phyloP scores from a whole-genome alignment of 2,797 vertebrate genomes.

The Taeniopygia guttata region DNA sequence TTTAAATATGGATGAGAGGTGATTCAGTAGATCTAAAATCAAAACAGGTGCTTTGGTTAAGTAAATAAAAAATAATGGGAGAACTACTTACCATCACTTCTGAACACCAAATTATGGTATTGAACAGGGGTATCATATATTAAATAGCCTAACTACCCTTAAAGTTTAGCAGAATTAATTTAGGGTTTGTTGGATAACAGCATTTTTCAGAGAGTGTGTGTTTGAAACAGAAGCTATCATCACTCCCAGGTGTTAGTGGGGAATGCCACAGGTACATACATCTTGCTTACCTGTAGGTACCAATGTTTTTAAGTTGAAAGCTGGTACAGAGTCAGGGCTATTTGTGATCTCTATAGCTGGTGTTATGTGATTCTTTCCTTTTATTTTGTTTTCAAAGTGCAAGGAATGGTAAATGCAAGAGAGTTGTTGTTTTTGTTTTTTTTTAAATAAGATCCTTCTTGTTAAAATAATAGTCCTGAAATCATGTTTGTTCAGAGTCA shows the following conservation, averaged over 20 bases:
- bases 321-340: not conserved
- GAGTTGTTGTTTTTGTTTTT: too few species aligned
- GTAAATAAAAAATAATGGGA: not conserved
- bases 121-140: not conserved
- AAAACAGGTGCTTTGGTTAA: not conserved
- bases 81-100: not conserved
- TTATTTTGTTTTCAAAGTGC: not conserved
- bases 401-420: not conserved
- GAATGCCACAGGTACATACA: not conserved
- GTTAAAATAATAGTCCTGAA: not conserved
- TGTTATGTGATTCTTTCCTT: not conserved
- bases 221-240: not conserved
- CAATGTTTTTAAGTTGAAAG: not conserved
- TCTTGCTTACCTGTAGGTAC: not conserved
- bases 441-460: not conserved
- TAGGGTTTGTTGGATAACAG: not conserved
- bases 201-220: not conserved
- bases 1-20: not conserved
- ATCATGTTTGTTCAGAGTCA: not conserved
- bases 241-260: not conserved
- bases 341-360: not conserved
- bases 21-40: not conserved
- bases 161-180: not conserved
- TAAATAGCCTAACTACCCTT: not conserved
- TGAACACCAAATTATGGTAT: not conserved